Base-by-base conservation (phyloP, 23 tunicate species). In the Phallusia fumigata region DNA sequence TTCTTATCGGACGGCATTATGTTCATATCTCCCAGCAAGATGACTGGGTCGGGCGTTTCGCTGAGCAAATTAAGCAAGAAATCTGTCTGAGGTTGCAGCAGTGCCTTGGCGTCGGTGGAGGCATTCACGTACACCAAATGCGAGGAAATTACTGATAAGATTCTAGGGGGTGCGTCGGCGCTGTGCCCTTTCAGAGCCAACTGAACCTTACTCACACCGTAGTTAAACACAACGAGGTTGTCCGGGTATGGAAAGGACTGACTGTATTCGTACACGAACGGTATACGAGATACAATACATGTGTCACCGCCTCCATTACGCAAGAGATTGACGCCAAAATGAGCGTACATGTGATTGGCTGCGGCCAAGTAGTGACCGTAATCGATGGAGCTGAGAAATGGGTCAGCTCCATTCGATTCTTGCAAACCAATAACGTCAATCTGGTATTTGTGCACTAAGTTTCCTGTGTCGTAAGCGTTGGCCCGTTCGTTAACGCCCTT, bases 1-100 rank as follows among this genome's bases (percentile, higher is more conserved):
- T 77, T 44, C 40, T 34, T 11, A 36, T 35, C 10, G n/a, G 53
- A 21, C 28, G 53, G 81, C 6, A 22, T 28, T 3, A 77, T 34
- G 40, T 77, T 77, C 19, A 77, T 30, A 26, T 77, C 81, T 35
- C 58, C 81, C 81, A 77, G 36, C 12, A 77, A 22, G 28, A 77
- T 77, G 5, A 77, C 53, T 8, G 81, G 81, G 31, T 77, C 81
- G 22, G 81, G 81, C 28, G 81, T 77, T 36, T 77, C 30, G 22
- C 53, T 21, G 28, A 77, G 33, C 31, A 77, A 21, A 30, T 35
- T 22, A 5, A 10, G 15, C 33, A 77, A 8, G 11, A 18, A 36
- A 6, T 77, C 53, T 28, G 35, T 36, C 22, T 77, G 81, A 13
- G 81, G 81, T 44, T 77, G n/a, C 3, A 35, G 8, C 58, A 77